A percentile compares a stretch with the other conserved stretches of the same genome.
These are phyloP conservation scores for Temnothorax nylanderi DNA, from an alignment of 1,140 invertebrate genomes.

Conservation along the genomic window DNA sequence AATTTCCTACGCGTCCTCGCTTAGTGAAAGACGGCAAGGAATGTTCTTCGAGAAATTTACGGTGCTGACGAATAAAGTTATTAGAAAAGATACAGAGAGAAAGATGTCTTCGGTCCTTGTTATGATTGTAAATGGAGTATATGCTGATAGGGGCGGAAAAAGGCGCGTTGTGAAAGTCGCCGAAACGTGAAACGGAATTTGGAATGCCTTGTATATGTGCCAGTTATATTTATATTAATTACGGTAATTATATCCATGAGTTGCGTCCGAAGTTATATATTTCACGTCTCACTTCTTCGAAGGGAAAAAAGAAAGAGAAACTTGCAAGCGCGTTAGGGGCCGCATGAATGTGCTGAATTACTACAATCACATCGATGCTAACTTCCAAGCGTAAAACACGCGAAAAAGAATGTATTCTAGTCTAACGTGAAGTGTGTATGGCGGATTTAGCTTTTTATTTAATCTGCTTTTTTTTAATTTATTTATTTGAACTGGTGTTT, in stretches of 20 bases:
- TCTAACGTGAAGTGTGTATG: conserved; percentile 27
- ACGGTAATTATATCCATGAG: conserved; percentile 74
- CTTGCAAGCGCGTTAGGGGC: neutral
- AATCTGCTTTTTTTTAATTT: neutral
- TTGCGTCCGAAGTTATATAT: conserved; percentile 58
- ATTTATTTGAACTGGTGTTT: conserved; percentile 17
- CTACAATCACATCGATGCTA: conserved; percentile 13
- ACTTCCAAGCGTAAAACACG: conserved; percentile 17
- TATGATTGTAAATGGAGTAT: conserved; percentile 28
- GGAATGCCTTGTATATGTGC: conserved; percentile 83
- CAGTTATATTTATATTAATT: conserved; percentile 82
- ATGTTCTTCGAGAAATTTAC: neutral
- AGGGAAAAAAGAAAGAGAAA: conserved; percentile 31
- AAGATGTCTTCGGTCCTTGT: conserved; percentile 7
- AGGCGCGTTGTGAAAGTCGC: conserved; percentile 19
- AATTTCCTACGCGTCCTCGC: conserved; percentile 4
- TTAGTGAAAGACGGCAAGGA: neutral
- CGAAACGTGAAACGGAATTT: conserved; percentile 77
- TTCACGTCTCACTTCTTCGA: conserved; percentile 56
- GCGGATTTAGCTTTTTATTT: conserved; percentile 23
- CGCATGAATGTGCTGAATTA: neutral
- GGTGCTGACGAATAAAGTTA: conserved; percentile 25
- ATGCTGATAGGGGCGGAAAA: neutral
- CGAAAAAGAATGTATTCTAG: conserved; percentile 17
- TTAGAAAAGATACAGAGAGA: neutral